A percentile compares a stretch with the other conserved stretches of the same genome.
These are phyloP conservation scores for Phorcus lineatus DNA, from an alignment of 2,888 invertebrate genomes.

Conservation along the genomic window DNA sequence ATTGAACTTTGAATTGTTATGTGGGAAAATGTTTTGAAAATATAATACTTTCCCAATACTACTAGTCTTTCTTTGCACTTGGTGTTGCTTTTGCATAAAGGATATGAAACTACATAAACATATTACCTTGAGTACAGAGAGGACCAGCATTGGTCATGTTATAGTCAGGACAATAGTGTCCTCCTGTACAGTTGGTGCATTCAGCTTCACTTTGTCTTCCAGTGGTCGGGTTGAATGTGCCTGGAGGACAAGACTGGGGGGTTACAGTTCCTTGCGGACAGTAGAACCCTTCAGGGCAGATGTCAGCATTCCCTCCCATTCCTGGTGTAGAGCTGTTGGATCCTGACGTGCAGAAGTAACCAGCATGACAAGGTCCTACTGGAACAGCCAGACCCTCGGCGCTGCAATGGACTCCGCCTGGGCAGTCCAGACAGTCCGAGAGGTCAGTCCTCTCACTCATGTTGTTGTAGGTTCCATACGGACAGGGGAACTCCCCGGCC, in stretches of 20 bases:
- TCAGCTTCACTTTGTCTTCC: slow-evolving; percentile 51
- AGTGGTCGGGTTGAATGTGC: slow-evolving; percentile 58
- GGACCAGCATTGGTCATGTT: slow-evolving; percentile 59
- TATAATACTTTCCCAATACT: too few relatives aligned
- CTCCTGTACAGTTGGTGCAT: slow-evolving; percentile 67
- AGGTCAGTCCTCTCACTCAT: slow-evolving; percentile 55
- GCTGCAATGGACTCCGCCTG: slow-evolving; percentile 66
- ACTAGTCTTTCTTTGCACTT: too few relatives aligned
- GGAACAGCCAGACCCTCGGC: slow-evolving; percentile 55
- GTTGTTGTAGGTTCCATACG: slow-evolving; percentile 68
- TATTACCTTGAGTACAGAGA: slow-evolving; percentile 58
- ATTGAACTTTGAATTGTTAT: too few relatives aligned
- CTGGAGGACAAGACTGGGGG: slow-evolving; percentile 62
- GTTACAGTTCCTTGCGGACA: slow-evolving; percentile 63
- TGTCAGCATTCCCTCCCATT: slow-evolving; percentile 58
- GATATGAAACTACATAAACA: too few relatives aligned
- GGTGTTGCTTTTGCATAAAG: too few relatives aligned
- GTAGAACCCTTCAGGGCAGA: slow-evolving; percentile 70
- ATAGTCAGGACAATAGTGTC: slow-evolving; percentile 62
- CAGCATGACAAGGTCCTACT: slow-evolving; percentile 60
- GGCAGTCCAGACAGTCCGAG: slow-evolving; percentile 66
- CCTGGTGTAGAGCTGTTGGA: slow-evolving; percentile 63
- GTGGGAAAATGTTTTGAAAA: too few relatives aligned
- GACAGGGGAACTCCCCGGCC: slow-evolving; percentile 66
- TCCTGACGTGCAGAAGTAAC: slow-evolving; percentile 65